A percentile compares a stretch with the other conserved stretches of the same genome.
These are phyloP conservation scores for Nasonia giraulti DNA, from an alignment of 1,140 invertebrate species.

Conservation along the genomic window DNA sequence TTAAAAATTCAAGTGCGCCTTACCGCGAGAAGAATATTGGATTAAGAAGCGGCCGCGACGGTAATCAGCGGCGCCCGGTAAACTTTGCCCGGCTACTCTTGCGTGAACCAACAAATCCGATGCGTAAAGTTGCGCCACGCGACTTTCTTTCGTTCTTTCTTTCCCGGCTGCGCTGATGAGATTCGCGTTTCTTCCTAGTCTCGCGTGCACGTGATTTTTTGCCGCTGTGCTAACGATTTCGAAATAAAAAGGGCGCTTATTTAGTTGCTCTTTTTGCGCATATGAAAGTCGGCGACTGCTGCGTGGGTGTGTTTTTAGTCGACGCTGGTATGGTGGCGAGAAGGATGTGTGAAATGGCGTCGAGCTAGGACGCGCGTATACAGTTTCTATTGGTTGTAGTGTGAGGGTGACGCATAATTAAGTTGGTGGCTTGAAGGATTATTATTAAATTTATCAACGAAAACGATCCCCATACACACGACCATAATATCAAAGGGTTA, in stretches of 20 bases:
- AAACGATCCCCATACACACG: too few species aligned
- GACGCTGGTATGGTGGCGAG: too few species aligned
- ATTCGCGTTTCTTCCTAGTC: slow-evolving; percentile 9
- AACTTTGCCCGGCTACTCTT: slow-evolving; percentile 7
- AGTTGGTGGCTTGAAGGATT: background rate
- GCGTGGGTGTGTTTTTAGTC: too few species aligned
- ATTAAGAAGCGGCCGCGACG: slow-evolving; percentile 43
- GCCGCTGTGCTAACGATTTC: background rate
- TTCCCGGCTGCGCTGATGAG: slow-evolving; percentile 1
- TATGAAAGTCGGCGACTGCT: background rate
- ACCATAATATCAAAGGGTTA: too few species aligned
- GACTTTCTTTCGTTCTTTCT: background rate
- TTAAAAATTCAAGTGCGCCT: slow-evolving; percentile 34
- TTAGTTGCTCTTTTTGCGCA: background rate
- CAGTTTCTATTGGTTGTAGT: background rate
- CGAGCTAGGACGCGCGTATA: too few species aligned
- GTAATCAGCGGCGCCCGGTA: slow-evolving; percentile 44
- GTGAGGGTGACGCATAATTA: background rate
- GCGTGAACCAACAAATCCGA: slow-evolving; percentile 29
- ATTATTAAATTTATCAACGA: too few species aligned
- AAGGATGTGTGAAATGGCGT: too few species aligned
- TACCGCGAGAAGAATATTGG: slow-evolving; percentile 52
- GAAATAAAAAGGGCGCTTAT: background rate
- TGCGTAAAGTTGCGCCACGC: background rate
- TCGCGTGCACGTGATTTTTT: background rate